phyloP scores from a whole-genome alignment of 2,113 vertebrate genomes.

The Brevimyrus niger region DNA sequence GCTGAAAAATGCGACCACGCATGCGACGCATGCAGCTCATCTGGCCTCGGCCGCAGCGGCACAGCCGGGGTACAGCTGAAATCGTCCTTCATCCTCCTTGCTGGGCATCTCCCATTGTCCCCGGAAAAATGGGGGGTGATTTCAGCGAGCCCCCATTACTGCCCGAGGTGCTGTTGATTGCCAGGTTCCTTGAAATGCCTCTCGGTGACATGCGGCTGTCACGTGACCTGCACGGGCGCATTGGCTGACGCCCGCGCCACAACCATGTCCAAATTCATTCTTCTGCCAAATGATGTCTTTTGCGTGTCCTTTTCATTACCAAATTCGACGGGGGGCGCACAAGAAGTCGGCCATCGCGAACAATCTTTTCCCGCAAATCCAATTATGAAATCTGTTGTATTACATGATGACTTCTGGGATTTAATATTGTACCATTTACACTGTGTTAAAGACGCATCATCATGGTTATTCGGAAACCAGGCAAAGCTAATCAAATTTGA shows the following conservation, averaged over 20 bases:
- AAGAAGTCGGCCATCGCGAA: conserved; percentile 46
- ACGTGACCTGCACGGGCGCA: neutral
- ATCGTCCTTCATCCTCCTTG: neutral
- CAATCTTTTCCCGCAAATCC: conserved; percentile 48
- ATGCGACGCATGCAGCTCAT: neutral
- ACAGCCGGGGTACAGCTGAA: neutral
- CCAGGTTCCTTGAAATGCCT: neutral
- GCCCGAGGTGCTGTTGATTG: conserved; percentile 23
- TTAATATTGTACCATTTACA: conserved; percentile 38
- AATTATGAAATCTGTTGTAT: conserved; percentile 58
- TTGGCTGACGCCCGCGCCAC: neutral
- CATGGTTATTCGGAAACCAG: conserved; percentile 33
- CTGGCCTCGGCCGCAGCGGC: neutral
- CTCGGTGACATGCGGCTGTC: neutral
- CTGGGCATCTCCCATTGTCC: neutral
- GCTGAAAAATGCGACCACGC: neutral
- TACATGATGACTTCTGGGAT: conserved; percentile 48
- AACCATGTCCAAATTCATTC: conserved; percentile 4
- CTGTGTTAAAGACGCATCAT: conserved; percentile 43
- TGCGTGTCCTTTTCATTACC: conserved; percentile 48
- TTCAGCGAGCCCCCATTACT: conserved; percentile 30
- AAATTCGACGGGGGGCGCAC: conserved; percentile 47
- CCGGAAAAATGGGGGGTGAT: conserved; percentile 29
- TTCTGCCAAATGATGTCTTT: conserved; percentile 36
- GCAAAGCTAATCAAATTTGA: conserved; percentile 30